phyloP scores from a whole-genome alignment of 2,797 vertebrate species.

The Tinamus major region DNA sequence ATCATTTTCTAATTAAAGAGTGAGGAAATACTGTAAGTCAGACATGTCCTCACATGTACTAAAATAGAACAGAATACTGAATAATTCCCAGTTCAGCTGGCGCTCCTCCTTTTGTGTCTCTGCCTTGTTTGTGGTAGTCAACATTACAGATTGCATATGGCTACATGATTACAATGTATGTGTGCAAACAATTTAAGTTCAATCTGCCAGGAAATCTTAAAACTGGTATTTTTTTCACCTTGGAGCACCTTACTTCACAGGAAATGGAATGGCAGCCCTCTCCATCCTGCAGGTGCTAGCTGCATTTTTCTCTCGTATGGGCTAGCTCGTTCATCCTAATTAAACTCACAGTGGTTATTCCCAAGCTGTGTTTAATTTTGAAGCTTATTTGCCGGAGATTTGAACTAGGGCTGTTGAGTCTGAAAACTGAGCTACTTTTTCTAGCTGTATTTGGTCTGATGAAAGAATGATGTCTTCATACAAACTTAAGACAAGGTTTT shows the following conservation, averaged over 20 bases:
- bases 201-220: not conserved
- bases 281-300: not conserved
- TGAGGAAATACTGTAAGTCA: not conserved
- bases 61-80: not conserved
- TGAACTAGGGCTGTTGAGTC: not conserved
- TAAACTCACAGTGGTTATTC: not conserved
- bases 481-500: not conserved
- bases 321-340: not conserved
- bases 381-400: not conserved
- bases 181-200: not conserved
- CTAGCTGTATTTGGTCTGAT: fast-evolving
- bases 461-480: not conserved
- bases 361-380: not conserved
- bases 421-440: fast-evolving
- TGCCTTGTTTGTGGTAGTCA: not conserved
- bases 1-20: not conserved
- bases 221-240: not conserved
- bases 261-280: not conserved
- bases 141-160: fast-evolving
- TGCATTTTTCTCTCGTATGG: not conserved
- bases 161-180: fast-evolving
- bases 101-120: not conserved
- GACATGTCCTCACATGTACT: not conserved
- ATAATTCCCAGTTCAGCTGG: not conserved
- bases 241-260: not conserved